phyloP scores from a whole-genome alignment of 1,140 invertebrate genomes.

The Hyles euphorbiae region DNA sequence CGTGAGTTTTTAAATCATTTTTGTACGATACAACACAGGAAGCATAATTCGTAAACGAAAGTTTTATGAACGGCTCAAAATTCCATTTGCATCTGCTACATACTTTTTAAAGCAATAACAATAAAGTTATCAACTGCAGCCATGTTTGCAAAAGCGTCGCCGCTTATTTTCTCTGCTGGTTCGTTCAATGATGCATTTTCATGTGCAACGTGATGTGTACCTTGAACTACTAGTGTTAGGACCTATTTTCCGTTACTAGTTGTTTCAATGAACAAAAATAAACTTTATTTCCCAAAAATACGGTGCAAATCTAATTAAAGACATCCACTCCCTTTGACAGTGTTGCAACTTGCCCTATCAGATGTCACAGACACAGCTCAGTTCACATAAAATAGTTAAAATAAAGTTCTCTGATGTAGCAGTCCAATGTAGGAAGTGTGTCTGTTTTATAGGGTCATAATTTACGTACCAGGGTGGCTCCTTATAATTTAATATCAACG shows the following conservation, averaged over 20 bases:
- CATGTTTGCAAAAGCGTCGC: constrained; percentile 25
- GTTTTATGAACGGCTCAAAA: too few species aligned
- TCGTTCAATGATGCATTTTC: constrained; percentile 21
- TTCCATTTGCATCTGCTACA: background rate
- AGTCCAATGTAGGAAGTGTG: constrained; percentile 34
- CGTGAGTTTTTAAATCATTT: too few species aligned
- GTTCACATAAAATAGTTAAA: constrained; percentile 54
- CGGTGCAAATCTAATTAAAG: constrained; percentile 23
- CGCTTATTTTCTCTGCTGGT: constrained; percentile 32
- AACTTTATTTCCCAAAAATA: constrained; percentile 17
- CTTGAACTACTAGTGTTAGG: constrained; percentile 17
- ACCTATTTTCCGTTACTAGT: too few species aligned
- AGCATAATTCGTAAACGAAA: too few species aligned
- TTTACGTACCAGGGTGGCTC: background rate
- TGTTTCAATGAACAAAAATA: constrained; percentile 6
- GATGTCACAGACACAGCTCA: constrained; percentile 42
- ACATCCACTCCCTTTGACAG: constrained; percentile 16
- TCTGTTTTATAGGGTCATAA: constrained; percentile 25
- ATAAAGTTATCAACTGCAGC: constrained; percentile 37
- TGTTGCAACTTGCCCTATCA: constrained; percentile 46
- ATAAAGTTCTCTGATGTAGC: constrained; percentile 44
- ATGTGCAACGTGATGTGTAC: constrained; percentile 29
- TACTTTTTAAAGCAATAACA: constrained; percentile 31
- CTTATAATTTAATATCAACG: constrained; percentile 3
- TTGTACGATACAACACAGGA: too few species aligned